These are phyloP conservation scores for Phrixothrix hirtus DNA, from an alignment of 2,888 invertebrate genomes.

Conservation along the genomic window DNA sequence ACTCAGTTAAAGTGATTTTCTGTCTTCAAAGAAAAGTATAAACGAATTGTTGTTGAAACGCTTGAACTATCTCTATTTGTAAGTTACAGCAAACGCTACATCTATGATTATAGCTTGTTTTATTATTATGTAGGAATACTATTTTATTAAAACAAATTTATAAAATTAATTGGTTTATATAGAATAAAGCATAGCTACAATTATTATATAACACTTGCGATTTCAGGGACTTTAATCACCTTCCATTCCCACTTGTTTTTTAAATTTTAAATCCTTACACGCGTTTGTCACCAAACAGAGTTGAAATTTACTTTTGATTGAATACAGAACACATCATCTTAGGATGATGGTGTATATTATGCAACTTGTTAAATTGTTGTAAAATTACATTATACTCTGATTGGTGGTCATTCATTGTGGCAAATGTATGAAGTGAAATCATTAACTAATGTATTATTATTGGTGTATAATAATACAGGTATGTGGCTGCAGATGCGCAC, in stretches of 20 bases:
- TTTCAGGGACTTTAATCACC: conserved; percentile 20
- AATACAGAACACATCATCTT: too few relatives aligned
- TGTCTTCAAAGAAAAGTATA: too few relatives aligned
- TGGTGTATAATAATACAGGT: conserved; percentile 56
- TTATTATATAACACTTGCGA: conserved; percentile 20
- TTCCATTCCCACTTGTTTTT: conserved; percentile 12
- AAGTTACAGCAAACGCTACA: conserved; percentile 15
- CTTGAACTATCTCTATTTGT: conserved; percentile 16
- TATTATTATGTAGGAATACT: background rate
- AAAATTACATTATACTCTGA: conserved; percentile 13
- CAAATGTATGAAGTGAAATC: conserved; percentile 39
- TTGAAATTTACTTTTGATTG: too few relatives aligned
- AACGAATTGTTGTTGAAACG: conserved; percentile 5
- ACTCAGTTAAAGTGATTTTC: conserved; percentile 15
- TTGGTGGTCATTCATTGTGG: conserved; percentile 47
- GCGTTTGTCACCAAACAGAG: conserved; percentile 20
- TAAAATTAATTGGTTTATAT: too few relatives aligned
- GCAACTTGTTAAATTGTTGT: background rate
- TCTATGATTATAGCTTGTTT: conserved; percentile 17
- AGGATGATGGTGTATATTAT: too few relatives aligned
- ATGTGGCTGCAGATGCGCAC: conserved; percentile 50
- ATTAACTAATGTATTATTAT: conserved; percentile 55
- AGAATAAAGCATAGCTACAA: conserved; percentile 11
- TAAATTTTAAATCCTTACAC: conserved; percentile 14
- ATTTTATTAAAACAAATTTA: too few relatives aligned